Base-by-base conservation (phyloP, 1,140 invertebrate species). In the Arctopsyche grandis region DNA sequence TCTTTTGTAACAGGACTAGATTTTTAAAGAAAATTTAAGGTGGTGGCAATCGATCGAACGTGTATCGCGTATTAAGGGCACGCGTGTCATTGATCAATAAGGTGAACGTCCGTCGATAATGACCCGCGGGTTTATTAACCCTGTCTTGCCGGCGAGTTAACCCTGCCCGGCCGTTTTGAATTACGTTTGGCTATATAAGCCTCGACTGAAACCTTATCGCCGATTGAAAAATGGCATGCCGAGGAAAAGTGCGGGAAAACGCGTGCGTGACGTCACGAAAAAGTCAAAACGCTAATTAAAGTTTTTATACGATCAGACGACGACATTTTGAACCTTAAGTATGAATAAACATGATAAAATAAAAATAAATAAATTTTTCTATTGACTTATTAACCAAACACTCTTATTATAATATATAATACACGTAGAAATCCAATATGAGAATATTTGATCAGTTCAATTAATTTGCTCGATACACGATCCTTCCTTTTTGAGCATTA, bases 161-260 rank as follows among this genome's bases (percentile, higher is more conserved):
- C 56, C 56, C 56, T 21, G 56, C 21, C n/a, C 29, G 7, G 29
- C 29, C 29, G 7, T 38, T 38, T 38, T 38, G 7, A 4, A 7
- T 38, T 4, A 38, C n/a, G n/a, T n/a, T n/a, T 38, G 7, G 29
- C 29, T 38, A 38, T 7, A 38, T n/a, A n/a, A n/a, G n/a, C n/a
- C n/a, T n/a, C 29, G 1, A 7, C 7, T 7, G 29, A 4, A 7
- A 4, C 24, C 63, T 66, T 66, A 66, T 66, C 63, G 63, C n/a
- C 63, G 63, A 66, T 66, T 66, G 24, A 66, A 66, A 26, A 66
- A 66, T 66, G 63, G 21, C 63, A 22, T 66, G 63, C 22, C 24
- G 3, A 10, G 48, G 48, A 14, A 38, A 38, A 38, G 29, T 38
- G 29, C 29, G 29, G 29, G 29, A 38, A 38, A 38, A 7, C 29